These are phyloP conservation scores for Esox lucius DNA, from an alignment of 2,797 vertebrate species.

Conservation along the genomic window DNA sequence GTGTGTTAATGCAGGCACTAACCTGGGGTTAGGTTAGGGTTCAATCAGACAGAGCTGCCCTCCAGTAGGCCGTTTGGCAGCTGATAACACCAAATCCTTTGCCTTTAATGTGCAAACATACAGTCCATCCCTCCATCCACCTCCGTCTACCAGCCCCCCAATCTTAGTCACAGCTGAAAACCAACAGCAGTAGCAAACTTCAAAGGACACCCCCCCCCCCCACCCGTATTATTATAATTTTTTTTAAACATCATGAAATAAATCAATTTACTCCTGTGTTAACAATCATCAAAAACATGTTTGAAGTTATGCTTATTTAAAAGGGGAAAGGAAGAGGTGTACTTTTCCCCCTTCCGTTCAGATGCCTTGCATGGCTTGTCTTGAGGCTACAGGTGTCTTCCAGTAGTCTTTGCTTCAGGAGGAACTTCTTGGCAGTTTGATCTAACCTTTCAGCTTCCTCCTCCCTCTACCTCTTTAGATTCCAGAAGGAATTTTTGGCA, in stretches of 20 bases:
- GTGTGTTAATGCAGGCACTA: too few relatives aligned
- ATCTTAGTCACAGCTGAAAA: constrained; percentile 14
- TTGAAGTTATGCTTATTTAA: constrained; percentile 78
- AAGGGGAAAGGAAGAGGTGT: constrained; percentile 61
- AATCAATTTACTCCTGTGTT: constrained; percentile 77
- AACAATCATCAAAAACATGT: constrained; percentile 75
- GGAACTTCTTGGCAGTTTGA: constrained; percentile 43
- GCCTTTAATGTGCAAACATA: constrained; percentile 63
- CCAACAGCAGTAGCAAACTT: constrained; percentile 47
- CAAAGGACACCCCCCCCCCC: constrained; percentile 69
- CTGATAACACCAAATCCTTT: constrained; percentile 62
- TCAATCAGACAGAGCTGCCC: constrained; percentile 53
- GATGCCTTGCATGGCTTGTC: constrained; percentile 41
- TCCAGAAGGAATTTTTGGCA: constrained; percentile 27
- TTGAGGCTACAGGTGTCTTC: constrained; percentile 67
- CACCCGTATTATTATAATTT: too few relatives aligned
- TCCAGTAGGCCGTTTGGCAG: constrained; percentile 62
- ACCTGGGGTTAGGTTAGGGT: too few relatives aligned
- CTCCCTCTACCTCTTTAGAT: background rate
- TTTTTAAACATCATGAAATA: constrained; percentile 79
- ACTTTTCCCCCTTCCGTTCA: constrained; percentile 49
- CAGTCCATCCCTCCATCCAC: constrained; percentile 40
- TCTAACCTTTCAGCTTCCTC: constrained; percentile 28
- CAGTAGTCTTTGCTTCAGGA: constrained; percentile 27
- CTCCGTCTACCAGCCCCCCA: constrained; percentile 43